Evolutionary conservation across 2,113 vertebrate genomes (phyloP), one percentile per base, ranked within the genome.

Genomic region (Lagopus muta): DNA sequence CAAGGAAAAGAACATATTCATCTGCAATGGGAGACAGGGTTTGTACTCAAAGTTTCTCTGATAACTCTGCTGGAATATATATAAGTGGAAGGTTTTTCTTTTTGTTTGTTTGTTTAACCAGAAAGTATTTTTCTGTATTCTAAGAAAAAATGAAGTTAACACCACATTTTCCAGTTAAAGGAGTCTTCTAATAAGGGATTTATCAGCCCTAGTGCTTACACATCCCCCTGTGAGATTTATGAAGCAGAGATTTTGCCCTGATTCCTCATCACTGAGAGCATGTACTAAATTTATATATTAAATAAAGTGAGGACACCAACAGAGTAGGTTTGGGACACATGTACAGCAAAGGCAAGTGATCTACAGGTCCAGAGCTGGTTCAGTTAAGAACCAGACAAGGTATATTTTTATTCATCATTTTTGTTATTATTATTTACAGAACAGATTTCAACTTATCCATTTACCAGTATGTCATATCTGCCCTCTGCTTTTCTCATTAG

Each of bases 391-490:
- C 43, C 61, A 86, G 69, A 2, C 8, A 14, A 36, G 34, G 19
- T 55, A 74, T 78, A 88, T 82, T 32, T 85, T 60, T 73, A 86
- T 74, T 73, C 67, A 61, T 5, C 1, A 61, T 45, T 80, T 90
- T 75, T 82, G 15, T 45, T 86, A 62, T 80, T 71, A 61, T 77
- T 88, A 88, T 93, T 91, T 93, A 70, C 80, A 70, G 80, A 91
- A 82, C 30, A 77, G 80, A 90, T 95, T 93, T 82, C 45, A 69
- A 74, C 4, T 69, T 85, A 88, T 82, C 66, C 61, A 74, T 93
- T 93, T 91, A 88, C 76, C 81, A 86, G 84, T 76, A 74, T 55
- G 84, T 74, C 38, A 5, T 73, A 78, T 40, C 72, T 95, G 61
- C 80, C 76, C 84, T 91, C 80, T 91, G 80, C 71, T 76, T 91